Percentiles rank a stretch among this genome's conserved stretches.
Conservation (phyloP, 2,797 vertebrate species). For the Graptemys geographica region DNA sequence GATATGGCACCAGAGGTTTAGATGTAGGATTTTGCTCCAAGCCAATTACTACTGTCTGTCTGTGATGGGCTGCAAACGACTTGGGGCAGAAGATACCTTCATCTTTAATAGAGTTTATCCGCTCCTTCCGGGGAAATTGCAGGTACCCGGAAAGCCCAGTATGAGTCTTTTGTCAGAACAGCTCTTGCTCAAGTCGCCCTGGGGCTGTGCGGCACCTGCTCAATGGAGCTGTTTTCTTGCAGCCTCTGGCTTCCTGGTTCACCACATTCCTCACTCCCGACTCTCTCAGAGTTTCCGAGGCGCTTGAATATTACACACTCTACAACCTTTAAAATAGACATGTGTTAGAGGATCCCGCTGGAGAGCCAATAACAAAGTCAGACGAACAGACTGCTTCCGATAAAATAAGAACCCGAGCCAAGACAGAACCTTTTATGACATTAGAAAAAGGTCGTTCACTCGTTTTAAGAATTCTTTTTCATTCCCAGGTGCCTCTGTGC, state of each 20-base stretch:
- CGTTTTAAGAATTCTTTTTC: not conserved
- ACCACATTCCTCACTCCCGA: not conserved
- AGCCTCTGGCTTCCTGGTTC: not conserved
- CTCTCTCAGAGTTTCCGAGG: not conserved
- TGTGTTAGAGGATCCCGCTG: not conserved
- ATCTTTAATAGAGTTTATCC: constrained; percentile 34
- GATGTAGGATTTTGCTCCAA: not conserved
- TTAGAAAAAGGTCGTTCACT: not conserved
- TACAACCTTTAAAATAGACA: not conserved
- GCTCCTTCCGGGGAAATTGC: not conserved
- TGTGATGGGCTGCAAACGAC: constrained; percentile 37
- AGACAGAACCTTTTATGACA: not conserved
- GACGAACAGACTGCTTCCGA: not conserved
- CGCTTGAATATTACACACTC: not conserved
- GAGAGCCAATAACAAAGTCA: constrained; percentile 2
- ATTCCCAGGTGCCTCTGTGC: constrained; percentile 8
- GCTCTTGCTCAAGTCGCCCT: constrained; percentile 9
- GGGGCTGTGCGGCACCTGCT: not conserved
- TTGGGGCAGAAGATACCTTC: constrained; percentile 31
- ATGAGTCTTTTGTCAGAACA: not conserved
- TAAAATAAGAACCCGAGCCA: not conserved
- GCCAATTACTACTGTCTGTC: constrained; percentile 21
- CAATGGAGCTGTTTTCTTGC: not conserved
- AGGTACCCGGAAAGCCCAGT: not conserved
- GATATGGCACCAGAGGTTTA: constrained; percentile 1